Evolutionary conservation across 2,888 invertebrate genomes (phyloP).

Genomic region (Didymodactylos carnosus): DNA sequence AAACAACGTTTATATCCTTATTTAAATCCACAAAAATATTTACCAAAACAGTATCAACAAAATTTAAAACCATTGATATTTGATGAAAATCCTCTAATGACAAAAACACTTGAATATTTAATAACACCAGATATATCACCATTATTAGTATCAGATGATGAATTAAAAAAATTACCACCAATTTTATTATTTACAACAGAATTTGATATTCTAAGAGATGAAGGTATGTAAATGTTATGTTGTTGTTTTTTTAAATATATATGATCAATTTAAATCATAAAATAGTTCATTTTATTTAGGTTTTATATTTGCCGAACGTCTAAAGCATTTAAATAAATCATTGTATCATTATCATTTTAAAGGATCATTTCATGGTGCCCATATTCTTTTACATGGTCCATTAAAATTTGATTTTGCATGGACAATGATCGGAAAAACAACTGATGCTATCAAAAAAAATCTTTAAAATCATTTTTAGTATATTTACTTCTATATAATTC

Average conservation of each 20-base stretch:
- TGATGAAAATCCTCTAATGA: no score
- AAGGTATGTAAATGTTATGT: no score
- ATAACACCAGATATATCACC: conserved; percentile 2
- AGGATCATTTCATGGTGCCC: conserved; percentile 3
- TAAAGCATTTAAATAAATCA: not conserved
- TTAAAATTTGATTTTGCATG: not conserved
- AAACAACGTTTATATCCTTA: not conserved
- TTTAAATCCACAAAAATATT: not conserved
- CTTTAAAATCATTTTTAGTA: no score
- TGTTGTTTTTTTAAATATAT: no score
- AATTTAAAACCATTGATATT: not conserved
- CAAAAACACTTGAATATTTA: no score
- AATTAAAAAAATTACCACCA: no score
- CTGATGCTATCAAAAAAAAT: no score
- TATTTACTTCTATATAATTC: no score
- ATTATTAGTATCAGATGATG: not conserved
- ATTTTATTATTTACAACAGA: conserved; percentile 2
- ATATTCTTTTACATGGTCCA: conserved; percentile 6
- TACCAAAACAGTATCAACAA: not conserved
- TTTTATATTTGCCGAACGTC: conserved; percentile 1
- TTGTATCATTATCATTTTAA: conserved; percentile 7
- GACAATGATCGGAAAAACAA: not conserved
- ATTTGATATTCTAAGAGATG: conserved; percentile 7
- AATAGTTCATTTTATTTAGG: no score
- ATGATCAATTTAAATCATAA: no score